A percentile compares a stretch with the other conserved stretches of the same genome.
Evolutionary conservation across 64 coral and sea anemone genomes (phyloP).

Genomic region (Stylophora pistillata): DNA sequence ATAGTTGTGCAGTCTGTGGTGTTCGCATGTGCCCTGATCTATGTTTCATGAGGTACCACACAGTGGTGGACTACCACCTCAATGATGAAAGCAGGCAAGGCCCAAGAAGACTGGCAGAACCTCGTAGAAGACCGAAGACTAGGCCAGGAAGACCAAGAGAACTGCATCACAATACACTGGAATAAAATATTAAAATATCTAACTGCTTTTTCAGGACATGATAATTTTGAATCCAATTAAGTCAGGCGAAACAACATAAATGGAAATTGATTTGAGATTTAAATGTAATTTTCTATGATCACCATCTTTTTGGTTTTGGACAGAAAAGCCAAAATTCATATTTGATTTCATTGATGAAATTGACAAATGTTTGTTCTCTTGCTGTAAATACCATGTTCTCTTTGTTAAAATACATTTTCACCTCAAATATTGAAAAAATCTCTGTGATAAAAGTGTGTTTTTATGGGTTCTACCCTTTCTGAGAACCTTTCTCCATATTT

Average conservation of each 20-base stretch:
- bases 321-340: not conserved
- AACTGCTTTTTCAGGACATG: not conserved
- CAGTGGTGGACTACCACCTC: conserved; percentile 34
- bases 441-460: not conserved
- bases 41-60: conserved; percentile 37
- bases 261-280: not conserved
- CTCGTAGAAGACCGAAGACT: not conserved
- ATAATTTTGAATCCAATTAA: not conserved
- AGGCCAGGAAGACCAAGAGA: conserved; percentile 15
- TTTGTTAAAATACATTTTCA: not conserved
- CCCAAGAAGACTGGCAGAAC: conserved; percentile 23
- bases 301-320: not conserved
- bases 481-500: no score
- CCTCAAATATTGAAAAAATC: conserved; percentile 2
- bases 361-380: not conserved
- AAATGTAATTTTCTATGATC: not conserved
- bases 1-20: conserved; percentile 34
- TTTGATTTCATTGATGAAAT: not conserved
- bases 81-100: conserved; percentile 19
- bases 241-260: not conserved
- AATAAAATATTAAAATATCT: not conserved
- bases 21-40: conserved; percentile 39
- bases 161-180: conserved; percentile 1
- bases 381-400: conserved; percentile 1
- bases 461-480: not conserved